These are phyloP conservation scores for Buphagus erythrorhynchus DNA, from an alignment of 2,797 vertebrate genomes.

Conservation along the genomic window DNA sequence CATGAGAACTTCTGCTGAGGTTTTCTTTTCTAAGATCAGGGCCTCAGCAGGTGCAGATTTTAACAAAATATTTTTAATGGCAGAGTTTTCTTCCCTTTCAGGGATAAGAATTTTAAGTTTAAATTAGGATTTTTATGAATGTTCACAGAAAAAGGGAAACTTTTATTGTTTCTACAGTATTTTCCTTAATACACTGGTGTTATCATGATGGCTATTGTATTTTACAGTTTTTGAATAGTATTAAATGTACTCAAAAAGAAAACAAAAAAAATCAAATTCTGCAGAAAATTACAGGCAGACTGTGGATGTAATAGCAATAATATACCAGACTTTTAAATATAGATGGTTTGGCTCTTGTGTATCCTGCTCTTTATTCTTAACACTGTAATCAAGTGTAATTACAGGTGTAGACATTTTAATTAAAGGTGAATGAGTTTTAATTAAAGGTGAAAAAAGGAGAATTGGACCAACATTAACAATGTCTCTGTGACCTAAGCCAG, in stretches of 20 bases:
- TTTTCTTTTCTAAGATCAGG: not conserved
- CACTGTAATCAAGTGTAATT: conserved; percentile 67
- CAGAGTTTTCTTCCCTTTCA: not conserved
- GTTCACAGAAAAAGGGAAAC: not conserved
- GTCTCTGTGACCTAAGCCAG: not conserved
- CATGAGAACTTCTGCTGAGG: not conserved
- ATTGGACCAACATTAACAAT: conserved; percentile 31
- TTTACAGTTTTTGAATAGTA: not conserved
- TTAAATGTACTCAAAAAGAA: not conserved
- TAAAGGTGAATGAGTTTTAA: conserved; percentile 66
- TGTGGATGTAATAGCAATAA: conserved; percentile 26
- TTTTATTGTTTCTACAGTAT: not conserved
- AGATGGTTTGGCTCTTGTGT: conserved; percentile 41
- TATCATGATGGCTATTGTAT: not conserved
- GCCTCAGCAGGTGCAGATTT: not conserved
- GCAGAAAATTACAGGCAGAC: conserved; percentile 43
- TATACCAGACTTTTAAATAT: conserved; percentile 55
- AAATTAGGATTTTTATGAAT: not conserved
- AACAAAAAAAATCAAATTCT: not conserved
- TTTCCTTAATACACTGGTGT: not conserved
- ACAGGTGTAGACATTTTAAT: conserved; percentile 70
- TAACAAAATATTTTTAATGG: not conserved
- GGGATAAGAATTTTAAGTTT: not conserved
- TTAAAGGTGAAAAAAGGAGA: conserved; percentile 68
- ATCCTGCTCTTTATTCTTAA: conserved; percentile 62